Conservation (phyloP, 2,113 vertebrate genomes). For the Callipepla californica region DNA sequence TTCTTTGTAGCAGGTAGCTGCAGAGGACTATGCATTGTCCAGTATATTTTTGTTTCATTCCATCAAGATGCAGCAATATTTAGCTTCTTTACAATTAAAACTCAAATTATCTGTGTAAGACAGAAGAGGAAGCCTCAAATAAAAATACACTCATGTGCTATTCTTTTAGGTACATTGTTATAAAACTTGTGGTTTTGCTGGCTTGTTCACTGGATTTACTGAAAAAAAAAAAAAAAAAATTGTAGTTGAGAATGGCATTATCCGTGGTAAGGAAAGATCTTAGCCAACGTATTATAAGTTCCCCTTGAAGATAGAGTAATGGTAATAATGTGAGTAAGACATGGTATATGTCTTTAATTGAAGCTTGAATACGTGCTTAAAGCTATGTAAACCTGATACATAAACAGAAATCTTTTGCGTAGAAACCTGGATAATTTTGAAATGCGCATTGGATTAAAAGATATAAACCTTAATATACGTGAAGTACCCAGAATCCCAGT, state of each 20-base stretch:
- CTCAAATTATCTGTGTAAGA: neutral
- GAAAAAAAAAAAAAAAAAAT: neutral
- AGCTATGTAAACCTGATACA: neutral
- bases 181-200: neutral
- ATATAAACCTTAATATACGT: neutral
- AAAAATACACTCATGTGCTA: neutral
- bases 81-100: neutral
- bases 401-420: neutral
- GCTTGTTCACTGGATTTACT: neutral
- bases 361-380: neutral
- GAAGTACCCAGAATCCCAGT: neutral
- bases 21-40: rapidly evolving
- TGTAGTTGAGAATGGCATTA: neutral
- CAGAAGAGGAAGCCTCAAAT: neutral
- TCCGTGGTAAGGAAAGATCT: neutral
- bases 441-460: neutral
- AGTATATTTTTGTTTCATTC: neutral
- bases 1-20: neutral
- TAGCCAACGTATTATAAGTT: neutral
- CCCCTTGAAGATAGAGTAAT: neutral
- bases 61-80: neutral
- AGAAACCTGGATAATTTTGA: neutral
- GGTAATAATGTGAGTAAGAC: neutral
- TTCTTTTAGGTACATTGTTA: neutral
- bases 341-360: neutral